Conservation (phyloP, 2,888 invertebrate genomes). For the Diogma glabrata region DNA sequence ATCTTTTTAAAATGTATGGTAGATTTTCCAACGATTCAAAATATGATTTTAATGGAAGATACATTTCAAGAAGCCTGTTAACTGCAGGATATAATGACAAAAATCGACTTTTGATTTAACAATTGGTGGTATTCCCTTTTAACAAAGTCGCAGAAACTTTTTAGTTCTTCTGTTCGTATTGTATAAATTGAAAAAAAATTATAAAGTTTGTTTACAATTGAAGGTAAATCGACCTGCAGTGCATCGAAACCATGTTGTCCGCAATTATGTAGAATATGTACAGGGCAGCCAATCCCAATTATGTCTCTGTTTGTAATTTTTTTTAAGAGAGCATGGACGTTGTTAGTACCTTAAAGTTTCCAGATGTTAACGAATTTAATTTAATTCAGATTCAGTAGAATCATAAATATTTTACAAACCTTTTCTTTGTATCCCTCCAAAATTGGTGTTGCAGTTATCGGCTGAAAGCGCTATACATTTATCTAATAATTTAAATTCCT, state of each 20-base stretch:
- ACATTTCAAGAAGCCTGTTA: neutral
- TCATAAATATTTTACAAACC: too few relatives aligned
- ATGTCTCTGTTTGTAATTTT: neutral
- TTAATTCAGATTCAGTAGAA: too few relatives aligned
- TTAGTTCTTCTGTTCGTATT: neutral
- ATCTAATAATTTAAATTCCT: neutral
- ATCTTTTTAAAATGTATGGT: neutral
- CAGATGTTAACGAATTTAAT: too few relatives aligned
- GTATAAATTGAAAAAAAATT: neutral
- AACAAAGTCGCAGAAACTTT: neutral
- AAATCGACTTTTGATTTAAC: neutral
- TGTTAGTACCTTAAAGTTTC: neutral
- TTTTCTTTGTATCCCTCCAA: too few relatives aligned
- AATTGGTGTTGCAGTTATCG: too few relatives aligned
- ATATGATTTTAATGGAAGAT: neutral
- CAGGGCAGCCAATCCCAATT: neutral
- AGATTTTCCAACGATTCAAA: neutral
- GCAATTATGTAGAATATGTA: neutral
- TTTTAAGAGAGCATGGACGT: neutral
- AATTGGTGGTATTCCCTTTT: neutral
- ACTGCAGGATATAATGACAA: neutral
- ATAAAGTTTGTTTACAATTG: neutral
- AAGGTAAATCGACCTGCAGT: neutral
- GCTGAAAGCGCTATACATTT: neutral
- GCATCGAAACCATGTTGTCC: too few relatives aligned